Evolutionary conservation across 2,113 vertebrate species (phyloP).

Genomic region (Muntiacus muntjak): DNA sequence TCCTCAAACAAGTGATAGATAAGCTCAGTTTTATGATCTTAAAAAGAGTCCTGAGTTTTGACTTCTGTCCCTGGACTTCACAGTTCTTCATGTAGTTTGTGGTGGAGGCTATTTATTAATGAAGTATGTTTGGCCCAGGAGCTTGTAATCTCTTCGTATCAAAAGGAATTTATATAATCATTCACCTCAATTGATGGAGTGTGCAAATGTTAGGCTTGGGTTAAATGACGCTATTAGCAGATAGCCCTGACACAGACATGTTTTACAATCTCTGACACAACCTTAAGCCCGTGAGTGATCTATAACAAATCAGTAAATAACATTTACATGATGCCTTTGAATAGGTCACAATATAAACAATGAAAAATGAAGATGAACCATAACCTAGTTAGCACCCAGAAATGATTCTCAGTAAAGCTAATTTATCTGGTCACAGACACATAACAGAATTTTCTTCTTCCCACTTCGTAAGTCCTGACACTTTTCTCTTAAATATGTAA

Average conservation of each 20-base stretch:
- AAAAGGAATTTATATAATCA: constrained; percentile 16
- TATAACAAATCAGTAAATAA: constrained; percentile 49
- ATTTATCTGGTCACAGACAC: constrained; percentile 21
- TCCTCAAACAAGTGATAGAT: neutral
- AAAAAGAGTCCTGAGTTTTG: neutral
- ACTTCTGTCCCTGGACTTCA: neutral
- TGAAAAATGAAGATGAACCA: constrained; percentile 40
- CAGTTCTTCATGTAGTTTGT: neutral
- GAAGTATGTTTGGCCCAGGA: neutral
- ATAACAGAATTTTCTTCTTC: neutral
- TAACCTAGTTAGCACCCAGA: constrained; percentile 43
- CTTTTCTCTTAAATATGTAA: constrained; percentile 46
- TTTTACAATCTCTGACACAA: constrained; percentile 42
- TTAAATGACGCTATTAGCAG: constrained; percentile 57
- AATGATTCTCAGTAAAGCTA: neutral
- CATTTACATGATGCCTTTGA: constrained; percentile 12
- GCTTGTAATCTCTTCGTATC: constrained; percentile 19
- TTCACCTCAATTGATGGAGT: neutral
- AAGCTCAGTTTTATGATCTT: neutral
- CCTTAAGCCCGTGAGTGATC: constrained; percentile 32
- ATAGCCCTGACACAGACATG: constrained; percentile 1
- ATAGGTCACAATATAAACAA: constrained; percentile 52
- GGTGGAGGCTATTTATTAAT: neutral
- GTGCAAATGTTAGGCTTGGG: constrained; percentile 53
- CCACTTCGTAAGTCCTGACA: constrained; percentile 29